These are phyloP conservation scores for Heliconius eleuchia DNA, from an alignment of 1,140 invertebrate genomes.

Conservation along the genomic window DNA sequence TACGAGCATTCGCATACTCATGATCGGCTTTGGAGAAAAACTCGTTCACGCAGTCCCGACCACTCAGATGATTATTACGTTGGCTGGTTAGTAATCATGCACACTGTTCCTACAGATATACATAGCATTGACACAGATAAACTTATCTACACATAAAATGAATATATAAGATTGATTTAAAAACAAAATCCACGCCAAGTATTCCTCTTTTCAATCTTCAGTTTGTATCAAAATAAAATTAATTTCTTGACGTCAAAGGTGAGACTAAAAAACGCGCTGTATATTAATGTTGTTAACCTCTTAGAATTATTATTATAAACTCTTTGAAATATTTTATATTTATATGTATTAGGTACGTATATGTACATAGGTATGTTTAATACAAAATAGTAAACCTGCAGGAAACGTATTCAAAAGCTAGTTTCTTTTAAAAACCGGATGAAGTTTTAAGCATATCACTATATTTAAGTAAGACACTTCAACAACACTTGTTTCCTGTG, in stretches of 20 bases:
- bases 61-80: slow-evolving; percentile 71
- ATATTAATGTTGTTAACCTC: too few species aligned
- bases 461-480: slow-evolving; percentile 25
- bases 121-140: background rate
- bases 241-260: too few species aligned
- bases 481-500: slow-evolving; percentile 28
- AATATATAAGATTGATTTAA: background rate
- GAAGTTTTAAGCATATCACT: slow-evolving; percentile 24
- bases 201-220: too few species aligned
- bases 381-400: background rate
- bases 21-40: slow-evolving; percentile 91
- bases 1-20: slow-evolving; percentile 89
- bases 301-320: too few species aligned
- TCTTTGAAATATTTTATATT: too few species aligned
- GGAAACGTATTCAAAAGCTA: slow-evolving; percentile 6
- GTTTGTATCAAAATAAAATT: too few species aligned
- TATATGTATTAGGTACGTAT: too few species aligned
- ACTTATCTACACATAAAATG: background rate
- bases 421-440: slow-evolving; percentile 22
- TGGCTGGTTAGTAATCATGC: slow-evolving; percentile 64
- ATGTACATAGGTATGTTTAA: background rate
- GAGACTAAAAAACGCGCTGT: background rate
- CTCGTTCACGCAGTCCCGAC: slow-evolving; percentile 82
- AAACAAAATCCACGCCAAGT: too few species aligned
- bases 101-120: background rate